Evolutionary conservation across 2,888 invertebrate genomes (phyloP).

Genomic region (Tryphoninae sp.): DNA sequence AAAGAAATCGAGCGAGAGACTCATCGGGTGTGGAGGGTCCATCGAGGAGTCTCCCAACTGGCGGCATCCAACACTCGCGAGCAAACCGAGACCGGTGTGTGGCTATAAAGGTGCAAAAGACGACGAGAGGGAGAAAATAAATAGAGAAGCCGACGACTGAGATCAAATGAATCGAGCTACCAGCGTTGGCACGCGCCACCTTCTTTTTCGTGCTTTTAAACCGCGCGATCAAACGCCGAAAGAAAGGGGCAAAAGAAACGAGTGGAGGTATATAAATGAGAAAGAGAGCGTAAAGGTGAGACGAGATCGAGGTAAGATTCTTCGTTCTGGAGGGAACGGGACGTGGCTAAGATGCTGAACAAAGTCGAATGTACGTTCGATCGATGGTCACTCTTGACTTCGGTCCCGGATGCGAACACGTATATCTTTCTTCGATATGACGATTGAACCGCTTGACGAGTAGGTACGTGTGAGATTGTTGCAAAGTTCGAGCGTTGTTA

Average conservation of each 20-base stretch:
- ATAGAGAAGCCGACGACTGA: conserved; percentile 8
- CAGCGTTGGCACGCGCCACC: conserved; percentile 23
- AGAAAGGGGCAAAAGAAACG: conserved; percentile 51
- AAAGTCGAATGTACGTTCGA: conserved; percentile 14
- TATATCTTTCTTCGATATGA: not conserved
- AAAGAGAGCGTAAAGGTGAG: conserved; percentile 62
- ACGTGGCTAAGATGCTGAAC: conserved; percentile 1
- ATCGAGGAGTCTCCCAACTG: conserved; percentile 27
- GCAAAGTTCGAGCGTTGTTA: too few relatives aligned
- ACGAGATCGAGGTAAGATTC: conserved; percentile 55
- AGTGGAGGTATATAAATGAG: conserved; percentile 54
- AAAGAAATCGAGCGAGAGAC: conserved; percentile 16
- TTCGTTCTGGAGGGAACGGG: conserved; percentile 24
- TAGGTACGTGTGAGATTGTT: not conserved
- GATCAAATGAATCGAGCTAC: conserved; percentile 30
- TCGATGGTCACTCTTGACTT: conserved; percentile 50
- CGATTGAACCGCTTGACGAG: not conserved
- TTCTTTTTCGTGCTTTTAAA: conserved; percentile 29
- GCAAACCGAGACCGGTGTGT: conserved; percentile 23
- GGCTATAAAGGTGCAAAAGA: conserved; percentile 16
- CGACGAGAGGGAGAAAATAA: conserved; percentile 34
- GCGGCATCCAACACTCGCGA: conserved; percentile 14
- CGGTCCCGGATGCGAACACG: conserved; percentile 48
- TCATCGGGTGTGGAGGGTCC: conserved; percentile 56
- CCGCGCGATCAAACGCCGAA: conserved; percentile 1